Evolutionary conservation across 2,888 invertebrate species (phyloP).

Genomic region (Agelastica alni): DNA sequence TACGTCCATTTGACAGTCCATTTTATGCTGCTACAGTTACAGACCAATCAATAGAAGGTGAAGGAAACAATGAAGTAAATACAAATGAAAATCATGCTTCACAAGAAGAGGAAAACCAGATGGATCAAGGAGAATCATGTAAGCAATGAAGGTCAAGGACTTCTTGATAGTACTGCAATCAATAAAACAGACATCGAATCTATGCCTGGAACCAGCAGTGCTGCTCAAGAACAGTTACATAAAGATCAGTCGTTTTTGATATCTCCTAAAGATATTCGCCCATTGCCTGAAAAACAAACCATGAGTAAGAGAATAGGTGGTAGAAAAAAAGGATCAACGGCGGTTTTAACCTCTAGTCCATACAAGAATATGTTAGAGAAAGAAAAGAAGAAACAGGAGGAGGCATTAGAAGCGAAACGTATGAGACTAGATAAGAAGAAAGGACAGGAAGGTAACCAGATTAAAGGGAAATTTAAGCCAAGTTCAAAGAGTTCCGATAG

Average conservation of each 20-base stretch:
- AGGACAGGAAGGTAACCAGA: background rate
- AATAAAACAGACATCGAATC: background rate
- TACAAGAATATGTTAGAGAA: too few species aligned
- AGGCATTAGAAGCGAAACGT: too few species aligned
- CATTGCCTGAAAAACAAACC: too few species aligned
- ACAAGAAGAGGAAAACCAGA: background rate
- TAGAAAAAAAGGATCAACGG: background rate
- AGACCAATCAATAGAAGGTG: background rate
- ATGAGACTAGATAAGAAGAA: background rate
- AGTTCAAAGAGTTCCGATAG: background rate
- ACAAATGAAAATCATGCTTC: background rate
- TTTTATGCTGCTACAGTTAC: background rate
- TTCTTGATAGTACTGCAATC: background rate
- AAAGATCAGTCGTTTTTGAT: background rate
- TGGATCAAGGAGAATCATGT: too few species aligned
- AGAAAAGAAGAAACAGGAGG: background rate
- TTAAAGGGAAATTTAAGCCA: background rate
- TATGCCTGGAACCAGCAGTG: background rate
- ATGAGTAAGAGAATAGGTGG: background rate
- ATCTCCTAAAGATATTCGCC: background rate
- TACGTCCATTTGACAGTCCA: too few species aligned
- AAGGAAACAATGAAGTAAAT: background rate
- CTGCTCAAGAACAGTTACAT: background rate
- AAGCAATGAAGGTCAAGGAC: too few species aligned
- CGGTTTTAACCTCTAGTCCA: too few species aligned